Percentiles rank a stretch among this genome's conserved stretches.
Conservation (phyloP, 2,888 invertebrate genomes). For the Endomychus coccineus region DNA sequence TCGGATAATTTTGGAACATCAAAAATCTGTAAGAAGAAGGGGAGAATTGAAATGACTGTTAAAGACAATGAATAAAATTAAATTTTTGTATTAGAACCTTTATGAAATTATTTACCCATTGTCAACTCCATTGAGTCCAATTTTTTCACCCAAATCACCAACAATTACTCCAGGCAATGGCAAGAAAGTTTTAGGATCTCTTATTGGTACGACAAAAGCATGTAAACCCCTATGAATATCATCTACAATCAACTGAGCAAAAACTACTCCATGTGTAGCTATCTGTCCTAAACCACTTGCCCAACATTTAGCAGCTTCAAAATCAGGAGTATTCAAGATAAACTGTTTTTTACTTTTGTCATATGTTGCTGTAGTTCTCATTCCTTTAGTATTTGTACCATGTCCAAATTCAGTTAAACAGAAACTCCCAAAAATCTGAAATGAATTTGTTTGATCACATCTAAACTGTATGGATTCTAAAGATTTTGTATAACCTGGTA, state of each 20-base stretch:
- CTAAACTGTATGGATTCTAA: too few relatives aligned
- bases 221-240: slow-evolving; percentile 76
- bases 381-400: slow-evolving; percentile 81
- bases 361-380: slow-evolving; percentile 80
- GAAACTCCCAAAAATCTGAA: slow-evolving; percentile 65
- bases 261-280: slow-evolving; percentile 83
- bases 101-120: slow-evolving; percentile 72
- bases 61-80: too few relatives aligned
- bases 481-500: too few relatives aligned
- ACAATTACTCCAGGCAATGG: slow-evolving; percentile 74
- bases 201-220: slow-evolving; percentile 79
- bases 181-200: slow-evolving; percentile 63
- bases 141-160: slow-evolving; percentile 89
- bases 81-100: too few relatives aligned
- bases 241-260: slow-evolving; percentile 79
- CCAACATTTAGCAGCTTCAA: slow-evolving; percentile 81
- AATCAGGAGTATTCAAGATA: slow-evolving; percentile 64
- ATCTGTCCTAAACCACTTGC: slow-evolving; percentile 69
- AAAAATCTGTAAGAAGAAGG: slow-evolving; percentile 54
- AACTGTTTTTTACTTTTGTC: slow-evolving; percentile 63
- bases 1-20: slow-evolving; percentile 70
- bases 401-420: slow-evolving; percentile 86
- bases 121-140: slow-evolving; percentile 85
- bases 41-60: too few relatives aligned
- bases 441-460: too few relatives aligned